These are phyloP conservation scores for Piaya cayana DNA, from an alignment of 2,113 vertebrate genomes.

Conservation along the genomic window DNA sequence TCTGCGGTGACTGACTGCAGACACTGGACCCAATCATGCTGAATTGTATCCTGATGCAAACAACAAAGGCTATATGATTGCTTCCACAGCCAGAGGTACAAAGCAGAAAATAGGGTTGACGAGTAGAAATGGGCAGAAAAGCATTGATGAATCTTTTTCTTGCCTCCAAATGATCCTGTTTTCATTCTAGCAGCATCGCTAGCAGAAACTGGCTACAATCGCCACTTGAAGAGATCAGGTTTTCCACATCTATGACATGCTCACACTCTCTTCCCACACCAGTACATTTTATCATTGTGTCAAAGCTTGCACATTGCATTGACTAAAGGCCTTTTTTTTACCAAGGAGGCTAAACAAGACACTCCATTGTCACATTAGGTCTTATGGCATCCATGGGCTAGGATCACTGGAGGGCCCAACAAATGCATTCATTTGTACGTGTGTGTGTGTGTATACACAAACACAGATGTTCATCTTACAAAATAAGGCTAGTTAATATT, in stretches of 20 bases:
- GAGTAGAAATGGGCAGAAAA: not conserved
- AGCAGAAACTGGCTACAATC: not conserved
- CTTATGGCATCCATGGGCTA: not conserved
- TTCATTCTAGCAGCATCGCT: not conserved
- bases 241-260: not conserved
- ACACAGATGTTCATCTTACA: accelerated
- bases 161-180: not conserved
- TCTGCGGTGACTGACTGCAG: not conserved
- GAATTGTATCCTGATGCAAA: not conserved
- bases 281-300: not conserved
- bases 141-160: not conserved
- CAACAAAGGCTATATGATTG: not conserved
- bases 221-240: not conserved
- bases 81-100: not conserved
- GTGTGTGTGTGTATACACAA: accelerated
- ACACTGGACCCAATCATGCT: not conserved
- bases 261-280: not conserved
- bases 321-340: not conserved
- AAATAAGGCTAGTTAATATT: not conserved
- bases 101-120: not conserved
- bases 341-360: not conserved
- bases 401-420: not conserved
- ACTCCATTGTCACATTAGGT: not conserved
- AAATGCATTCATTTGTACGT: not conserved
- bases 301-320: not conserved